Evolutionary conservation across 2,797 vertebrate species (phyloP).

Genomic region (Buphagus erythrorhynchus): DNA sequence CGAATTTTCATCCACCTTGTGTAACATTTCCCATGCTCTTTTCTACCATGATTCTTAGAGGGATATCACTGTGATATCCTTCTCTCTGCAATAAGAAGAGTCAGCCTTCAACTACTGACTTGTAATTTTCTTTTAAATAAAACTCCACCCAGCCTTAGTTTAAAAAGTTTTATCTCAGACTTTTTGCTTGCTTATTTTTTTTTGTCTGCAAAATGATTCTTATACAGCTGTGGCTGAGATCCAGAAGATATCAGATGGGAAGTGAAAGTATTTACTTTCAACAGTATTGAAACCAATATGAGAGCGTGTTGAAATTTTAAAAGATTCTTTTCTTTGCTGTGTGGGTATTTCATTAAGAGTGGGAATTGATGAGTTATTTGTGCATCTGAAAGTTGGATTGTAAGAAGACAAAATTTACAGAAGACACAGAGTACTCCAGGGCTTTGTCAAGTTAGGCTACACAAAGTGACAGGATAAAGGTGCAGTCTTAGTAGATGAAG

Average conservation of each 20-base stretch:
- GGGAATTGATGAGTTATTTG: background rate
- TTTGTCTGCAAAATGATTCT: background rate
- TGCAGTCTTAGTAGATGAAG: background rate
- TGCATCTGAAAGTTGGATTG: background rate
- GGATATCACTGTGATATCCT: accelerated
- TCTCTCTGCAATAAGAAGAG: background rate
- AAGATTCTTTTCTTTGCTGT: background rate
- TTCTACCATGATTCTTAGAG: background rate
- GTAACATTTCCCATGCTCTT: background rate
- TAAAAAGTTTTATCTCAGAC: background rate
- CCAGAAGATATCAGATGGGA: background rate
- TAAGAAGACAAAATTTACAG: background rate
- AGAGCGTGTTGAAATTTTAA: background rate
- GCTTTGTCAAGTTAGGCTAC: background rate
- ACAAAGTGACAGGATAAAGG: background rate
- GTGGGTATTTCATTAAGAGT: background rate
- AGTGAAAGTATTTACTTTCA: background rate
- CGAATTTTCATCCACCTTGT: accelerated
- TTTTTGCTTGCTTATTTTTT: background rate
- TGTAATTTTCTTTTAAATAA: background rate
- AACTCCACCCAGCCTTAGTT: background rate
- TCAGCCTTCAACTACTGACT: background rate
- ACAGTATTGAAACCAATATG: background rate
- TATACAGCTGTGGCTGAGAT: background rate
- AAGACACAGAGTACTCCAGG: background rate